phyloP scores from a whole-genome alignment of 2,113 vertebrate species.

The Eulemur macaco region DNA sequence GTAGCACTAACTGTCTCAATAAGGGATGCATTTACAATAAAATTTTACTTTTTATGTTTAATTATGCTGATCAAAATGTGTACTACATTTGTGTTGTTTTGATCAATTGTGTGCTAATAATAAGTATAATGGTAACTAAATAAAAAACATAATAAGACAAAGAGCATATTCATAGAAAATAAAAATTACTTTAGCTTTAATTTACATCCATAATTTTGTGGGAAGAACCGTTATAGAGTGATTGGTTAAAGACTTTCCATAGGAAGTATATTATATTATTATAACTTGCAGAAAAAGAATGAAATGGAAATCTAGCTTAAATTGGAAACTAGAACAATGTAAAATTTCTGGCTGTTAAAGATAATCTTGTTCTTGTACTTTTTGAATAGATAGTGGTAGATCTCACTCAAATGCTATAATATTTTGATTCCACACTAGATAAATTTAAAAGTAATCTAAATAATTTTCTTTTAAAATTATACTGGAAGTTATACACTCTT shows the following conservation, averaged over 20 bases:
- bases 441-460: neutral
- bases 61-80: neutral
- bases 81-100: neutral
- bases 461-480: conserved; percentile 23
- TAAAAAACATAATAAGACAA: neutral
- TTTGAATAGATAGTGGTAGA: neutral
- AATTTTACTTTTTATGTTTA: neutral
- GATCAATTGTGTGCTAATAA: neutral
- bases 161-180: neutral
- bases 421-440: neutral
- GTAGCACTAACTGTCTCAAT: neutral
- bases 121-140: neutral
- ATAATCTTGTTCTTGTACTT: neutral
- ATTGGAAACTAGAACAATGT: neutral
- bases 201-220: neutral
- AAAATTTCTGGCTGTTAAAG: conserved; percentile 8
- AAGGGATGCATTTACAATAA: neutral
- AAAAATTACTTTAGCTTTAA: neutral
- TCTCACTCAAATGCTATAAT: neutral
- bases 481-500: neutral
- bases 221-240: neutral
- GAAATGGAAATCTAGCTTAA: neutral
- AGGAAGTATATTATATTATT: neutral
- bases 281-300: neutral
- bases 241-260: neutral